A percentile compares a stretch with the other conserved stretches of the same genome.
phyloP scores from a whole-genome alignment of 53 echinoderm and acorn worm species.

The Apostichopus leukothele region DNA sequence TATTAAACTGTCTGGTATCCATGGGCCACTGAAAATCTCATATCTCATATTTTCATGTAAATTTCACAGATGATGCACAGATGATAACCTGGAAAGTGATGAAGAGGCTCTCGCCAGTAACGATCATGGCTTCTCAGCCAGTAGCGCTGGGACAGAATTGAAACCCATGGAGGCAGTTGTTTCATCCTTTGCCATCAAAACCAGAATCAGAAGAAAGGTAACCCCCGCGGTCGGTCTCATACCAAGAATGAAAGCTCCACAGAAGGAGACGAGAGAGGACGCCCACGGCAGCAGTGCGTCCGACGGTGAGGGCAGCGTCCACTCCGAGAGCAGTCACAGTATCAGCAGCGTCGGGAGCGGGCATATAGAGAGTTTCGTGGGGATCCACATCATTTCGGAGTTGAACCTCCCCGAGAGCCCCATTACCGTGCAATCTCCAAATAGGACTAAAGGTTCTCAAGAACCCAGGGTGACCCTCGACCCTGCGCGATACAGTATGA shows the following conservation, averaged over 20 bases:
- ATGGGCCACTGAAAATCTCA: no score
- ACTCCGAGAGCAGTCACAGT: conserved; percentile 38
- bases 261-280: conserved; percentile 13
- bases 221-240: neutral
- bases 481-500: conserved; percentile 45
- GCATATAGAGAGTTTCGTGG: conserved; percentile 29
- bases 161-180: conserved; percentile 5
- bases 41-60: no score
- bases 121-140: neutral
- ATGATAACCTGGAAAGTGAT: neutral
- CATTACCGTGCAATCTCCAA: conserved; percentile 49
- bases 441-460: conserved; percentile 36
- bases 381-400: conserved; percentile 44
- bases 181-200: neutral
- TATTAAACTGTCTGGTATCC: no score
- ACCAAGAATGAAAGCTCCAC: conserved; percentile 27
- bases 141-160: neutral
- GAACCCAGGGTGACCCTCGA: conserved; percentile 30
- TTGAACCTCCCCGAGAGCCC: conserved; percentile 45
- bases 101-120: neutral
- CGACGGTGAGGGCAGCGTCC: conserved; percentile 39
- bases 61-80: neutral
- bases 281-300: conserved; percentile 15
- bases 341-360: neutral
- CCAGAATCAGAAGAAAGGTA: neutral